phyloP scores from a whole-genome alignment of 2,888 invertebrate genomes.

The Zaprionus lineosus region DNA sequence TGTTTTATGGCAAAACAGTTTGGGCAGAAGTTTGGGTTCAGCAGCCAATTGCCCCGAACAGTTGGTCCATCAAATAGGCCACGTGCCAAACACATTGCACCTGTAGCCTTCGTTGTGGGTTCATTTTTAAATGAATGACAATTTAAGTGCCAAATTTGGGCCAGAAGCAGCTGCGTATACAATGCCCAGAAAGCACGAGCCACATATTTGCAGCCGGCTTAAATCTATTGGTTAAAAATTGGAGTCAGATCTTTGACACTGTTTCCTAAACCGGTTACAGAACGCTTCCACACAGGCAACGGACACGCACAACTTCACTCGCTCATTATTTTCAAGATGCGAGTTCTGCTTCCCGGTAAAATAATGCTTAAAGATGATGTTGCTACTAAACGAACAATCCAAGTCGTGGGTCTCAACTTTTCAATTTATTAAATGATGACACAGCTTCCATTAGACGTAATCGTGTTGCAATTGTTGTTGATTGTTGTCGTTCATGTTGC shows the following conservation, averaged over 20 bases:
- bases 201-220: slow-evolving; percentile 55
- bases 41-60: slow-evolving; percentile 14
- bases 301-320: slow-evolving; percentile 29
- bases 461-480: slow-evolving; percentile 72
- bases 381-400: slow-evolving; percentile 26
- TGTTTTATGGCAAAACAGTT: slow-evolving; percentile 7
- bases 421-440: slow-evolving; percentile 40
- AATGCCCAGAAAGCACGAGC: slow-evolving; percentile 57
- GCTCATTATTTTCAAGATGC: slow-evolving; percentile 22
- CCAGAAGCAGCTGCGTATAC: slow-evolving; percentile 50
- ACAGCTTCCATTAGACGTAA: slow-evolving; percentile 66
- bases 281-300: slow-evolving; percentile 55
- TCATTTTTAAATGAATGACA: slow-evolving; percentile 66
- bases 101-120: slow-evolving; percentile 31
- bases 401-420: slow-evolving; percentile 35
- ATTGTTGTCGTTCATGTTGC: slow-evolving; percentile 62
- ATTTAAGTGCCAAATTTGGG: slow-evolving; percentile 62
- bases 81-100: slow-evolving; percentile 35
- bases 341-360: slow-evolving; percentile 30
- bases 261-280: slow-evolving; percentile 44
- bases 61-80: slow-evolving; percentile 29
- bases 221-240: slow-evolving; percentile 2
- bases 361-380: slow-evolving; percentile 11
- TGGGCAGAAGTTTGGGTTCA: slow-evolving; percentile 1
- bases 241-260: slow-evolving; percentile 22